A percentile compares a stretch with the other conserved stretches of the same genome.
Conservation (phyloP, 2,888 invertebrate species). For the Ectemnius cavifrons region DNA sequence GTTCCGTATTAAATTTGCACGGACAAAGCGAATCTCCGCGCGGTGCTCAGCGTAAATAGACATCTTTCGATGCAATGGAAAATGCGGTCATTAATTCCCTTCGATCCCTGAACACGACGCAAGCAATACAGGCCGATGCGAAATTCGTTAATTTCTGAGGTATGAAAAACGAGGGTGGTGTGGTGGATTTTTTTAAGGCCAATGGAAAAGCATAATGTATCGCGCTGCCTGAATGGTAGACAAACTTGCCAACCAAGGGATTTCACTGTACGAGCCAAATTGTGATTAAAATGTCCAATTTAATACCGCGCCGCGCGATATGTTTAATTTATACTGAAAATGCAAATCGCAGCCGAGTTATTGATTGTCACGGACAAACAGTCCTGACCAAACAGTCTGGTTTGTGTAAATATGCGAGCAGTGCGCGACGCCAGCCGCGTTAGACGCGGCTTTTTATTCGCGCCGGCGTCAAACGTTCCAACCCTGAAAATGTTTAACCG, state of each 20-base stretch:
- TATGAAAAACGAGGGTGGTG: background rate
- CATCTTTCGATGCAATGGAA: background rate
- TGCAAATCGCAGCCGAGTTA: conserved; percentile 33
- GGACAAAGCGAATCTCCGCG: background rate
- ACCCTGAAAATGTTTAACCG: background rate
- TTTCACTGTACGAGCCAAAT: background rate
- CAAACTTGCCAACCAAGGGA: background rate
- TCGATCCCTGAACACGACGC: too few relatives aligned
- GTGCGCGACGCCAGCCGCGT: conserved; percentile 15
- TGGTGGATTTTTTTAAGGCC: background rate
- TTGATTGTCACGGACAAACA: conserved; percentile 46
- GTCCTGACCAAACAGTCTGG: conserved; percentile 34
- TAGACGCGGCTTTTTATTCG: background rate
- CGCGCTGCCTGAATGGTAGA: background rate
- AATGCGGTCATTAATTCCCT: background rate
- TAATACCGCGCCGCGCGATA: conserved; percentile 21
- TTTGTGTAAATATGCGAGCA: conserved; percentile 23
- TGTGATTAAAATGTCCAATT: conserved; percentile 49
- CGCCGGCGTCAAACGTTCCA: background rate
- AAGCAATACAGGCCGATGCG: background rate
- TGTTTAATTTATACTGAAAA: conserved; percentile 49
- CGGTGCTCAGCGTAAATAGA: background rate
- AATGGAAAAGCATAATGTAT: background rate
- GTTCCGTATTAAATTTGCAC: background rate
- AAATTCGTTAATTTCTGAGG: background rate